A percentile compares a stretch with the other conserved stretches of the same genome.
phyloP scores from a whole-genome alignment of 2,888 invertebrate species.

The Morpho achilles region DNA sequence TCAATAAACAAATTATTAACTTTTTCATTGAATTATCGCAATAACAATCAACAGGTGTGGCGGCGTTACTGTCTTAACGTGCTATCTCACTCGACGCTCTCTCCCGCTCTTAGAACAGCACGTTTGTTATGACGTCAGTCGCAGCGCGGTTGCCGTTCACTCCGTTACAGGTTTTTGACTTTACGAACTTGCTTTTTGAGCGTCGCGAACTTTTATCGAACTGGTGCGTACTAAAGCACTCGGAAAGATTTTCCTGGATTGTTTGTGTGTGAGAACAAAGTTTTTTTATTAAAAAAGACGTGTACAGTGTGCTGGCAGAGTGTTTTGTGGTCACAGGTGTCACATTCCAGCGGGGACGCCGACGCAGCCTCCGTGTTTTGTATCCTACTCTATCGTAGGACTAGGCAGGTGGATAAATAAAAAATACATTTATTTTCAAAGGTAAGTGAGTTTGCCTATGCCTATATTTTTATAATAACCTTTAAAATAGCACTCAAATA shows the following conservation, averaged over 20 bases:
- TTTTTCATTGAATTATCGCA: background rate
- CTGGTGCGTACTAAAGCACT: conserved; percentile 29
- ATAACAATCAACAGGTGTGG: conserved; percentile 48
- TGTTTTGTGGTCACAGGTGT: conserved; percentile 70
- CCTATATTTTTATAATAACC: too few species aligned
- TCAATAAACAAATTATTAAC: too few species aligned
- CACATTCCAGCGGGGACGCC: conserved; percentile 68
- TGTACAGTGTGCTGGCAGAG: conserved; percentile 41
- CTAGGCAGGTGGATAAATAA: conserved; percentile 48
- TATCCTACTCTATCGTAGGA: conserved; percentile 33
- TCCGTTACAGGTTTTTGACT: conserved; percentile 33
- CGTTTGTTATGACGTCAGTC: conserved; percentile 46
- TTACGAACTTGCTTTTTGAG: conserved; percentile 28
- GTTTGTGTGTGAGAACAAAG: conserved; percentile 33
- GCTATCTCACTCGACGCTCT: conserved; percentile 29
- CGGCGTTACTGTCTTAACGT: conserved; percentile 41
- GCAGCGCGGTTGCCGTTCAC: conserved; percentile 56
- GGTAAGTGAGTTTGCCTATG: too few species aligned
- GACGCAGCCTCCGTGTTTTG: conserved; percentile 54
- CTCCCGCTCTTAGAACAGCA: conserved; percentile 29
- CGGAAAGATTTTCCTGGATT: conserved; percentile 22
- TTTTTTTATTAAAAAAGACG: conserved; percentile 24
- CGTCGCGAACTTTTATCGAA: conserved; percentile 64
- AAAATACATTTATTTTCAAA: background rate
- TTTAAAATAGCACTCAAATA: too few species aligned